Base-by-base conservation (phyloP, 2,797 vertebrate species). In the Enteromius treurensis region DNA sequence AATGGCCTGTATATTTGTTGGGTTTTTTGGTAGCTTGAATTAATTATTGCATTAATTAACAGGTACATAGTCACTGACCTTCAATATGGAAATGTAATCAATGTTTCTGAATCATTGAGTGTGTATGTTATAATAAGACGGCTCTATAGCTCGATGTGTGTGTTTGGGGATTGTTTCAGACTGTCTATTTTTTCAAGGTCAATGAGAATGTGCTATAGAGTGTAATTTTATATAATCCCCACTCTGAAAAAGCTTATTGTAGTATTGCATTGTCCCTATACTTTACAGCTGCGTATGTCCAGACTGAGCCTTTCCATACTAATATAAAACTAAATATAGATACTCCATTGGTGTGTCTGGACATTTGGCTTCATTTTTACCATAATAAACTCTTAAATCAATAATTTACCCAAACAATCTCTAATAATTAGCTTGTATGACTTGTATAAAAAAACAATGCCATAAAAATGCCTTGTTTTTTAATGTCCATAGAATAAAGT, bases 11-110 rank as follows among this genome's bases (percentile, higher is more conserved):
- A 15, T 55, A 37, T 81, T 62, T n/a, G 32, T 64, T 32, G 45
- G 14, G 21, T 34, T 32, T 81, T 75, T 81, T 19, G 34, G 47
- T 49, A 11, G 53, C 29, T 34, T 26, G 64, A 15, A 80, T 15
- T 65, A 42, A 68, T 76, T 58, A 76, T 76, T 45, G 11, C 29
- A 64, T 32, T 68, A 75, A 40, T 45, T 40, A n/a, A n/a, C 17
- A 26, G 53, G 47, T 71, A 19, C 6, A 55, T 75, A 34, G 74
- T 4, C 17, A 4, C 23, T 69, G 40, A 67, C 80, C 60, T 79
- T 67, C 67, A 47, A 6, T 65, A 37, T 47, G 58, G 23, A 71
- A 32, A 65, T 45, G 21, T 26, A 73, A 85, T 77, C 67, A 55
- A 55, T 42, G 6, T 73, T 21, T 67, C 69, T 21, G 19, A 67